Evolutionary conservation across 2,797 vertebrate species (phyloP).

Genomic region (Pteropus rufus): DNA sequence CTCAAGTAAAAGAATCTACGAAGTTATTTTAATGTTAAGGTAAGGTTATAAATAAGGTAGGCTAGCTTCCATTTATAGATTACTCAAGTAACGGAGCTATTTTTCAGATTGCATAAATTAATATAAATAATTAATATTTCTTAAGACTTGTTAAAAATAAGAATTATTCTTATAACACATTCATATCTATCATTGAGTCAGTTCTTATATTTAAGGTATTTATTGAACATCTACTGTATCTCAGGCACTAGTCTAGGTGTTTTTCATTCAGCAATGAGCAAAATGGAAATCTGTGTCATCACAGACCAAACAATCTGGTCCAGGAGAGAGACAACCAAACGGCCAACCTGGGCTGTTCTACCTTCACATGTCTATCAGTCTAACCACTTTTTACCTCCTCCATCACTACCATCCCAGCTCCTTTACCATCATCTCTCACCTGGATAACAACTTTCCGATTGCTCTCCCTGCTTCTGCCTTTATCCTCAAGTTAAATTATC

Average conservation of each 20-base stretch:
- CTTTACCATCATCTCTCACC: background rate
- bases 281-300: background rate
- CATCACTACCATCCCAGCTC: background rate
- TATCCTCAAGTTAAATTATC: background rate
- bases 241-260: background rate
- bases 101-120: background rate
- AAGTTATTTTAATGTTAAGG: slow-evolving; percentile 1
- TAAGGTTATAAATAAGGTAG: background rate
- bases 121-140: background rate
- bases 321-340: background rate
- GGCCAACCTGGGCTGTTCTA: background rate
- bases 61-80: background rate
- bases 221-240: background rate
- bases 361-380: background rate
- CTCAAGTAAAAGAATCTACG: background rate
- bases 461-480: background rate
- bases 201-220: background rate
- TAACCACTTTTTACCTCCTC: background rate
- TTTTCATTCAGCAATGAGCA: background rate
- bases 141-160: no score
- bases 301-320: background rate
- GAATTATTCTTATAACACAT: background rate
- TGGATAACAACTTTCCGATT: background rate
- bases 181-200: background rate
- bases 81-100: background rate